A percentile compares a stretch with the other conserved stretches of the same genome.
Conservation (phyloP, 2,888 invertebrate species). For the Pollenia angustigena region DNA sequence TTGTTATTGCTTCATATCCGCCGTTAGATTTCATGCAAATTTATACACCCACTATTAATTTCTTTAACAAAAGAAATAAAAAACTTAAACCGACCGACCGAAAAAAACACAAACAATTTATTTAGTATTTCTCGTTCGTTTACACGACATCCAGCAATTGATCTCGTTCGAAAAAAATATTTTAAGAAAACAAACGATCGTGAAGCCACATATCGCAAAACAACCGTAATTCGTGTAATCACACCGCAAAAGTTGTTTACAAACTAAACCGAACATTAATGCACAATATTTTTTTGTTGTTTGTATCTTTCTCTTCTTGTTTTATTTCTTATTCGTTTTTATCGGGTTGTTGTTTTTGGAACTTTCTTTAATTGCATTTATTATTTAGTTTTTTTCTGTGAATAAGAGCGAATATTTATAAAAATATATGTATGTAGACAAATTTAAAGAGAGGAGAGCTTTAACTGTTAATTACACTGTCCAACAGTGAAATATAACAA, state of each 20-base stretch:
- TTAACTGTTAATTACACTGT: background rate
- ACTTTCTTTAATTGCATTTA: conserved; percentile 69
- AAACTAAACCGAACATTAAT: conserved; percentile 63
- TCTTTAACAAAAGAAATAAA: conserved; percentile 16
- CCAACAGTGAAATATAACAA: too few species aligned
- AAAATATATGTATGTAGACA: conserved; percentile 38
- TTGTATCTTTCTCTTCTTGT: conserved; percentile 38
- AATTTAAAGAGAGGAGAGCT: conserved; percentile 25
- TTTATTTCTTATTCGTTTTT: conserved; percentile 7
- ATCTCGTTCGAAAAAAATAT: conserved; percentile 25
- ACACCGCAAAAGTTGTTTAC: conserved; percentile 71
- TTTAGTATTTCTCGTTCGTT: conserved; percentile 23
- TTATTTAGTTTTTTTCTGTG: conserved; percentile 30
- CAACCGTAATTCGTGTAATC: conserved; percentile 59
- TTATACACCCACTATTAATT: conserved; percentile 66
- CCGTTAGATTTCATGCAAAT: conserved; percentile 58
- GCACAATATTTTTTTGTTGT: conserved; percentile 41
- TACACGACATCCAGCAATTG: conserved; percentile 40
- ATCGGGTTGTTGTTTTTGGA: conserved; percentile 46
- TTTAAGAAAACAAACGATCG: background rate
- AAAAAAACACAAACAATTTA: background rate
- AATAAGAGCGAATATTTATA: conserved; percentile 9
- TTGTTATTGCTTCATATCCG: conserved; percentile 66
- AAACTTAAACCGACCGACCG: background rate
- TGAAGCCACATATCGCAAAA: conserved; percentile 10